phyloP scores from a whole-genome alignment of 2,888 invertebrate species.

The Tachystola acroxantha region DNA sequence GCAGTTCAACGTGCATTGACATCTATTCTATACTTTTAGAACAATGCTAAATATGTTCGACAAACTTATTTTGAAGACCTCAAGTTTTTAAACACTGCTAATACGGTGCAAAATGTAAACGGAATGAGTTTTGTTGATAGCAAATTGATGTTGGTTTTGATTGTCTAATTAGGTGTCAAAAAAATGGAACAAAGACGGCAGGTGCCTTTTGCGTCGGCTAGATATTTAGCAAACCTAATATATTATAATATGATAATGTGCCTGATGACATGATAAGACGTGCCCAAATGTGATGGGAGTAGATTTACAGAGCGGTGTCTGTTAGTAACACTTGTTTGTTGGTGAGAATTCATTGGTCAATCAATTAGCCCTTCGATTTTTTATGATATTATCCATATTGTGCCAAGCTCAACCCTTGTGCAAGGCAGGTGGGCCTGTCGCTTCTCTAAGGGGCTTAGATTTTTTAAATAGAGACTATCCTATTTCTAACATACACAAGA shows the following conservation, averaged over 20 bases:
- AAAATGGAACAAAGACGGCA: slow-evolving; percentile 11
- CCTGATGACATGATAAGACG: slow-evolving; percentile 17
- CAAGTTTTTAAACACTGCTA: background rate
- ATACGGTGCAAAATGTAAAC: background rate
- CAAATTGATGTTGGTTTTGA: background rate
- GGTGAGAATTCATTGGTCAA: no score
- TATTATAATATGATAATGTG: no score
- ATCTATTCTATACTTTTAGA: slow-evolving; percentile 6
- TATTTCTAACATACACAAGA: no score
- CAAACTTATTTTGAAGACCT: slow-evolving; percentile 2
- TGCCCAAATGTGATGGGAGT: slow-evolving; percentile 8
- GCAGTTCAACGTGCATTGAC: slow-evolving; percentile 9
- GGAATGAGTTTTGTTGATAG: background rate
- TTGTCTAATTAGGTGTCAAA: slow-evolving; percentile 6
- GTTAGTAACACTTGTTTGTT: no score
- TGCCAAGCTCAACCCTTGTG: no score
- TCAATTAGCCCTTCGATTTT: no score
- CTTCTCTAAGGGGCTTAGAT: no score
- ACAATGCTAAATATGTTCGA: slow-evolving; percentile 7
- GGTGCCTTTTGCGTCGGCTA: slow-evolving; percentile 10
- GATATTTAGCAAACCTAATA: slow-evolving; percentile 9
- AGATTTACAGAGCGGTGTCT: slow-evolving; percentile 3
- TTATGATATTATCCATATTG: no score
- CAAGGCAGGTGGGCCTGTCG: no score
- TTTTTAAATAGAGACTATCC: no score